Percentiles rank a stretch among this genome's conserved stretches.
Evolutionary conservation across 2,113 vertebrate species (phyloP).

Genomic region (Sphyrna mokarran): DNA sequence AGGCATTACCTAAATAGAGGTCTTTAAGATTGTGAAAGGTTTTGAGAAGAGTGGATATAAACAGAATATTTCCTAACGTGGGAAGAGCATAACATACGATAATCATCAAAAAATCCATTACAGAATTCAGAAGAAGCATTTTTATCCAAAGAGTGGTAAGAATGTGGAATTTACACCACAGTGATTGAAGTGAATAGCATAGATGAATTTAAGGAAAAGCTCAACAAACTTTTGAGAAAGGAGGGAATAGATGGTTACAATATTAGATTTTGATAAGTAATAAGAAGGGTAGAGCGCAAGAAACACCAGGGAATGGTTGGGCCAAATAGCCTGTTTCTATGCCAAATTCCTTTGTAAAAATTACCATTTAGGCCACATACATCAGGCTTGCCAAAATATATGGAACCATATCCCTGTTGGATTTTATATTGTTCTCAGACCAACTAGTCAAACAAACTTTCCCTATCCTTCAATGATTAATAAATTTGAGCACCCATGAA

Average conservation of each 20-base stretch:
- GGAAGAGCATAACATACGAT: not conserved
- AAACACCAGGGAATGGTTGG: not conserved
- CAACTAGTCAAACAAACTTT: not conserved
- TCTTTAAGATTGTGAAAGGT: not conserved
- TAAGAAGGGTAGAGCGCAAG: no score
- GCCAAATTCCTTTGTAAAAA: not conserved
- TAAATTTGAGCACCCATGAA: not conserved
- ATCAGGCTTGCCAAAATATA: not conserved
- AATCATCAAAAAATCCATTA: not conserved
- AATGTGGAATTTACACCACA: no score
- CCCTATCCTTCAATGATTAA: not conserved
- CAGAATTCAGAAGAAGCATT: no score
- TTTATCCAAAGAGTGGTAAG: no score
- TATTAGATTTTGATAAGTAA: not conserved
- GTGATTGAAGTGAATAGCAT: no score
- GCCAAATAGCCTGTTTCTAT: not conserved
- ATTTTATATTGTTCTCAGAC: not conserved
- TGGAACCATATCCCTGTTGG: not conserved
- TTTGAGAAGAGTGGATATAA: not conserved
- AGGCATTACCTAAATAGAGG: not conserved
- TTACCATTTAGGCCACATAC: not conserved
- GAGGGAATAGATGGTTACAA: not conserved
- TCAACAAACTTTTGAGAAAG: not conserved
- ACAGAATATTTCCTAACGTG: not conserved
- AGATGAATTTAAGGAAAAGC: no score